Percentiles rank a stretch among this genome's conserved stretches.
Conservation (phyloP, 2,797 vertebrate genomes). For the Phoeniculus purpureus region DNA sequence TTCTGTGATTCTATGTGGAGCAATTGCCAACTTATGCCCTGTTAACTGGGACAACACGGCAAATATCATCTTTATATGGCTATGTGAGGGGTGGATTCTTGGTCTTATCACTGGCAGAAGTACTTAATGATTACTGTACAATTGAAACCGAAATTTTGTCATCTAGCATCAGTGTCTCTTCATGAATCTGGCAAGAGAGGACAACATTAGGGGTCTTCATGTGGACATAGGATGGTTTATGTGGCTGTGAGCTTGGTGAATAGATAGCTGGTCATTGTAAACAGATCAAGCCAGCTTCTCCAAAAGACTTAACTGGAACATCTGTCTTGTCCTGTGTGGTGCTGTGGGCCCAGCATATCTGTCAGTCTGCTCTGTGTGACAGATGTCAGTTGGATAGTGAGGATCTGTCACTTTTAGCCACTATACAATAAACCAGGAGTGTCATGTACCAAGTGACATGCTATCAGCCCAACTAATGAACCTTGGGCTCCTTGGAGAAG, state of each 20-base stretch:
- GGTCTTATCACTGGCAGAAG: neutral
- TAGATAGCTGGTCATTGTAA: neutral
- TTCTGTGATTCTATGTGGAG: neutral
- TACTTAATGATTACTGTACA: neutral
- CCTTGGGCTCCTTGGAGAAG: neutral
- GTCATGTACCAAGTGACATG: neutral
- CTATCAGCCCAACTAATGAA: neutral
- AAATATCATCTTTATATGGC: neutral
- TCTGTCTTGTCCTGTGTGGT: neutral
- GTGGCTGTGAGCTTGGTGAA: neutral
- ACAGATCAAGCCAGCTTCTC: neutral
- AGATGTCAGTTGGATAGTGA: neutral
- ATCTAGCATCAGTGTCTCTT: accelerated
- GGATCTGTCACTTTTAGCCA: neutral
- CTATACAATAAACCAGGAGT: neutral
- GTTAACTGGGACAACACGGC: neutral
- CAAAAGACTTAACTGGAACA: neutral
- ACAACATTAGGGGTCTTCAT: neutral
- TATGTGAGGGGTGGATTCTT: neutral
- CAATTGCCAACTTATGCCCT: accelerated
- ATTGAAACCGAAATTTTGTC: neutral
- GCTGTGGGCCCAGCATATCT: neutral
- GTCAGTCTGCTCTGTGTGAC: neutral
- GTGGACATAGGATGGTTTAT: neutral
- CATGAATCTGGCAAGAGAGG: neutral